Conservation (phyloP, 2,888 invertebrate genomes). For the Drosophila monieri region DNA sequence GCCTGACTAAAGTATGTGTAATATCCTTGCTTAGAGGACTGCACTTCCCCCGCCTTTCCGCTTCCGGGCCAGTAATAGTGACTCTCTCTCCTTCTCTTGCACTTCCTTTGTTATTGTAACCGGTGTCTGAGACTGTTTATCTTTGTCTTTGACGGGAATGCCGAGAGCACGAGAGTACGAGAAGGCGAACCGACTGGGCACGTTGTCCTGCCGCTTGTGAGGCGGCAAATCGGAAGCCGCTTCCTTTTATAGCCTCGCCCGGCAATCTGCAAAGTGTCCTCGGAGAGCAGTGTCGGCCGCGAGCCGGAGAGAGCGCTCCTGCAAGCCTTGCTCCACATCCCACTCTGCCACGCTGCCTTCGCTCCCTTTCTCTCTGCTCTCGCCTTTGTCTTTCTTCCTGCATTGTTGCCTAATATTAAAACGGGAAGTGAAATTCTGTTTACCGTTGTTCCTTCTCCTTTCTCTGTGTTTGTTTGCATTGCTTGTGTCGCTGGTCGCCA, state of each 20-base stretch:
- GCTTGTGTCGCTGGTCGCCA: slow-evolving; percentile 46
- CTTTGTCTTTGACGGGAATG: slow-evolving; percentile 17
- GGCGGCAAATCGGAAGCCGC: slow-evolving; percentile 74
- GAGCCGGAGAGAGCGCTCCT: neutral
- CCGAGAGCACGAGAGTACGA: slow-evolving; percentile 22
- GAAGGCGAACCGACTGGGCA: slow-evolving; percentile 34
- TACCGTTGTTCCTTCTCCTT: slow-evolving; percentile 37
- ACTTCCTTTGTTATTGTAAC: slow-evolving; percentile 60
- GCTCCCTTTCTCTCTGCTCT: neutral
- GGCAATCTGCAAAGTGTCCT: slow-evolving; percentile 37
- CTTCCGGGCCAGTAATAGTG: slow-evolving; percentile 22
- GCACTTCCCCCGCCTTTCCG: slow-evolving; percentile 43
- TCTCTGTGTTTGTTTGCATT: slow-evolving; percentile 29
- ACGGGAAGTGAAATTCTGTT: slow-evolving; percentile 58
- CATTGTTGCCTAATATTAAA: slow-evolving; percentile 53
- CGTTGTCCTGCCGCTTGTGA: slow-evolving; percentile 79
- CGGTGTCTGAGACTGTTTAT: slow-evolving; percentile 49
- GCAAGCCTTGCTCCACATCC: slow-evolving; percentile 5
- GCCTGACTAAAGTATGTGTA: slow-evolving; percentile 24
- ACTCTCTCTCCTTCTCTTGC: slow-evolving; percentile 11
- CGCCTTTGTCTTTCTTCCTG: slow-evolving; percentile 12
- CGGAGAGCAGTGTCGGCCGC: slow-evolving; percentile 7
- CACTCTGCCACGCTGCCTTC: neutral
- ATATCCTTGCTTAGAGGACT: slow-evolving; percentile 28
- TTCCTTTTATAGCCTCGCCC: slow-evolving; percentile 80